A percentile compares a stretch with the other conserved stretches of the same genome.
Evolutionary conservation across 2,888 invertebrate genomes (phyloP).

Genomic region (Chironomus tentans): DNA sequence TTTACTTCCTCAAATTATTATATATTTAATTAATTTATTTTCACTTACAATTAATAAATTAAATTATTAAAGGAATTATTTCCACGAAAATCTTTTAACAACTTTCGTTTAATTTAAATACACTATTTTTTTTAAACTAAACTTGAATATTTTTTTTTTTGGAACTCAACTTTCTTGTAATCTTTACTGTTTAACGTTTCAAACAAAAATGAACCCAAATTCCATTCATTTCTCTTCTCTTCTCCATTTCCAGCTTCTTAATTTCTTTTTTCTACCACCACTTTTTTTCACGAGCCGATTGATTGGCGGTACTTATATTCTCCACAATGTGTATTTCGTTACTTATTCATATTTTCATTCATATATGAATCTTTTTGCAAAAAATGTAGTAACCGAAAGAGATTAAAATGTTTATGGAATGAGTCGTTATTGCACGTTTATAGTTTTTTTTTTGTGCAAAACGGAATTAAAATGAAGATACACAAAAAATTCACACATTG

Average conservation of each 20-base stretch:
- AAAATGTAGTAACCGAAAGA: not conserved
- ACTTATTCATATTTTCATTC: not conserved
- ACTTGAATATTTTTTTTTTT: not conserved
- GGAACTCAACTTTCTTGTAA: not conserved
- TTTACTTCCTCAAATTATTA: not conserved
- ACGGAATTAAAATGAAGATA: too few species aligned
- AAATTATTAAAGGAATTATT: not conserved
- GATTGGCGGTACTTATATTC: not conserved
- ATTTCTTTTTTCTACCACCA: constrained; percentile 8
- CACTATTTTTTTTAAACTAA: not conserved
- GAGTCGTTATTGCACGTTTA: too few species aligned
- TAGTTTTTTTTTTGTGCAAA: too few species aligned
- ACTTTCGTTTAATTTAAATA: not conserved
- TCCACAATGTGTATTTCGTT: not conserved
- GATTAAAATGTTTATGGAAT: too few species aligned
- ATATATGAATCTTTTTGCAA: not conserved
- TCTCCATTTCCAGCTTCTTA: constrained; percentile 15
- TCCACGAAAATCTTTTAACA: not conserved
- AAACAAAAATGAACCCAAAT: constrained; percentile 15
- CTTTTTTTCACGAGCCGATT: not conserved
- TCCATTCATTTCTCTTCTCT: constrained; percentile 25
- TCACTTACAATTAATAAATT: not conserved
- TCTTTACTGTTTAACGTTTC: constrained; percentile 20
- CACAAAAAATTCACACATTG: too few species aligned
- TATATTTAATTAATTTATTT: not conserved